Percentiles rank a stretch among this genome's conserved stretches.
Conservation (phyloP, 2,797 vertebrate genomes). For the Meriones psammophilus region DNA sequence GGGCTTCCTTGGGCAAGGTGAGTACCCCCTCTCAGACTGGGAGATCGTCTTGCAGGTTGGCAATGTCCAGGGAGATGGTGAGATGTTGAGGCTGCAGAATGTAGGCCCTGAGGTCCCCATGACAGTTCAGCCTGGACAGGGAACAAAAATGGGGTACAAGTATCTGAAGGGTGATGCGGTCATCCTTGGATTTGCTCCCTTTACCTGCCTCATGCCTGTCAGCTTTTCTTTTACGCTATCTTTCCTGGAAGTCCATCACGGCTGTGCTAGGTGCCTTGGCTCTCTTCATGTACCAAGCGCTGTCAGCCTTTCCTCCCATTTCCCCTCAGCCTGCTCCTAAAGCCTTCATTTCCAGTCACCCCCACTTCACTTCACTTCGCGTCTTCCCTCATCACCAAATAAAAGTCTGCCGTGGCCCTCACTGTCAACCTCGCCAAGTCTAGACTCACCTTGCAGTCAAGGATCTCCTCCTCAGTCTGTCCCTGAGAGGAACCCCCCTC, state of each 20-base stretch:
- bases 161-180: not conserved
- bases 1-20: not conserved
- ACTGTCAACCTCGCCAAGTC: not conserved
- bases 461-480: not conserved
- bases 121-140: not conserved
- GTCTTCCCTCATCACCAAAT: not conserved
- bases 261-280: not conserved
- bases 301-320: accelerated
- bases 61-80: not conserved
- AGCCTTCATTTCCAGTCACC: not conserved
- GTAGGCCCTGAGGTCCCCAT: not conserved
- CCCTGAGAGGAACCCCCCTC: not conserved
- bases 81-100: not conserved
- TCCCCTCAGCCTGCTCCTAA: not conserved
- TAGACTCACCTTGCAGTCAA: not conserved
- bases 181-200: accelerated
- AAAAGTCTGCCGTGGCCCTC: not conserved
- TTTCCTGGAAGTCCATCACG: not conserved
- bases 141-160: not conserved
- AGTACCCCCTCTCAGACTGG: not conserved
- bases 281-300: not conserved
- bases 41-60: not conserved
- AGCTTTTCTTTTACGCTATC: not conserved
- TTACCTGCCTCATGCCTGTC: accelerated
- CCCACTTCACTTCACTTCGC: not conserved